A percentile compares a stretch with the other conserved stretches of the same genome.
Evolutionary conservation across 2,113 vertebrate species (phyloP).

Genomic region (Narcine bancroftii): DNA sequence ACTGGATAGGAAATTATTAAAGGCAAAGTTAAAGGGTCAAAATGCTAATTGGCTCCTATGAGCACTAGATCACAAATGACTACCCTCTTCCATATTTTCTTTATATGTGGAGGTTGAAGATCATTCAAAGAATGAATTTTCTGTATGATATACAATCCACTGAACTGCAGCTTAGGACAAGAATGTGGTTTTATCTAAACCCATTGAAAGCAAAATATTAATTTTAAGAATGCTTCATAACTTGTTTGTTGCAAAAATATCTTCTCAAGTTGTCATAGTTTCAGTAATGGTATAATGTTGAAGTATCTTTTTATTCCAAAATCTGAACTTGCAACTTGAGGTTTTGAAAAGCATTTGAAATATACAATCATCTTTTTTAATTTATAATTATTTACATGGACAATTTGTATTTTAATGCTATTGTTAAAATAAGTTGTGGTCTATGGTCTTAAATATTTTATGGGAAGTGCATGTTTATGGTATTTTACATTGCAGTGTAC

Average conservation of each 20-base stretch:
- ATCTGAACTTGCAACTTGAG: not conserved
- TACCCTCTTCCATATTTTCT: not conserved
- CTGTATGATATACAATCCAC: not conserved
- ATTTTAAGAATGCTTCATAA: constrained; percentile 5
- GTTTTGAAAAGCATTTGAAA: not conserved
- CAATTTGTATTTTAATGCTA: not conserved
- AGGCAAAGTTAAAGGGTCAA: not conserved
- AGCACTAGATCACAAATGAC: not conserved
- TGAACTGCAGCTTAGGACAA: not conserved
- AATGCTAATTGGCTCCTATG: not conserved
- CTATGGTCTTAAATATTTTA: not conserved
- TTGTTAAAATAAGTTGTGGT: constrained; percentile 17
- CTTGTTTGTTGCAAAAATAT: not conserved
- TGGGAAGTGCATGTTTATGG: constrained; percentile 12
- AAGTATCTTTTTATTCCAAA: not conserved
- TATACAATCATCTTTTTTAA: not conserved
- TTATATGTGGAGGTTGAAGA: constrained; percentile 7
- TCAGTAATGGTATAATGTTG: not conserved
- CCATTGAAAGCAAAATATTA: not conserved
- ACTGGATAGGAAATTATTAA: not conserved
- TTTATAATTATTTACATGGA: not conserved
- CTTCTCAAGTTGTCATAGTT: not conserved
- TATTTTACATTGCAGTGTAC: not conserved
- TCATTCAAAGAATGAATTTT: constrained; percentile 10
- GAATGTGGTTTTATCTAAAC: not conserved